Evolutionary conservation across 2,113 vertebrate genomes (phyloP).

Genomic region (Acrocephalus kingi): DNA sequence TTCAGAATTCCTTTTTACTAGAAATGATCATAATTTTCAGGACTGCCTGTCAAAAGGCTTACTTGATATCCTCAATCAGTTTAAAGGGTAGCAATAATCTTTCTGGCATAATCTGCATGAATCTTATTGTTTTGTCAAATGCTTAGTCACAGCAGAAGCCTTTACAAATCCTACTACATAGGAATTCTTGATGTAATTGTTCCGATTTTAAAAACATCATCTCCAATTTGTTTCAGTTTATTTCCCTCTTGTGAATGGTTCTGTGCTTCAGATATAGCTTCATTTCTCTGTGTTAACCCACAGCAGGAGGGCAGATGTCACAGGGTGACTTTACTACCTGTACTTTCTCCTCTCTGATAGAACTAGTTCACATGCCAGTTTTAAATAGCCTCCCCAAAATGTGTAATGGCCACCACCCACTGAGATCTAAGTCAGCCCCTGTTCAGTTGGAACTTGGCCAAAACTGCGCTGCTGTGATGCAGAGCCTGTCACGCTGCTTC

Average conservation of each 20-base stretch:
- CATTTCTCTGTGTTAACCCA: conserved; percentile 71
- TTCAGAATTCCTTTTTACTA: not conserved
- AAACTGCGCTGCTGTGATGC: conserved; percentile 68
- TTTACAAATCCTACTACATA: conserved; percentile 60
- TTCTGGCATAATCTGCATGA: conserved; percentile 39
- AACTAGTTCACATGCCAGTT: conserved; percentile 74
- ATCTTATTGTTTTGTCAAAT: conserved; percentile 67
- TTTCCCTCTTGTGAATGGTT: conserved; percentile 64
- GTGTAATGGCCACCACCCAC: conserved; percentile 69
- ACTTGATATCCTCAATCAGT: conserved; percentile 22
- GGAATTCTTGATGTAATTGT: conserved; percentile 3
- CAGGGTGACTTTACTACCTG: conserved; percentile 75
- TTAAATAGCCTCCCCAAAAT: conserved; percentile 71
- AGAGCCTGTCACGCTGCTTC: conserved; percentile 60
- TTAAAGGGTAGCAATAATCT: conserved; percentile 49
- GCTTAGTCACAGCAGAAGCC: conserved; percentile 66
- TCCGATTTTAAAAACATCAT: conserved; percentile 71
- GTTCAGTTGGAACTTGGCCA: conserved; percentile 71
- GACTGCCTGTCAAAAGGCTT: conserved; percentile 38
- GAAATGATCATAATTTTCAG: not conserved
- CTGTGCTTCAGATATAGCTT: conserved; percentile 54
- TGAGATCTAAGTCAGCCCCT: conserved; percentile 74
- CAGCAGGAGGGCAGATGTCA: conserved; percentile 75
- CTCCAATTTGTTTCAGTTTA: conserved; percentile 75
- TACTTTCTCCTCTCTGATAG: conserved; percentile 69